Conservation (phyloP, 2,797 vertebrate genomes). For the Hippocampus kuda region DNA sequence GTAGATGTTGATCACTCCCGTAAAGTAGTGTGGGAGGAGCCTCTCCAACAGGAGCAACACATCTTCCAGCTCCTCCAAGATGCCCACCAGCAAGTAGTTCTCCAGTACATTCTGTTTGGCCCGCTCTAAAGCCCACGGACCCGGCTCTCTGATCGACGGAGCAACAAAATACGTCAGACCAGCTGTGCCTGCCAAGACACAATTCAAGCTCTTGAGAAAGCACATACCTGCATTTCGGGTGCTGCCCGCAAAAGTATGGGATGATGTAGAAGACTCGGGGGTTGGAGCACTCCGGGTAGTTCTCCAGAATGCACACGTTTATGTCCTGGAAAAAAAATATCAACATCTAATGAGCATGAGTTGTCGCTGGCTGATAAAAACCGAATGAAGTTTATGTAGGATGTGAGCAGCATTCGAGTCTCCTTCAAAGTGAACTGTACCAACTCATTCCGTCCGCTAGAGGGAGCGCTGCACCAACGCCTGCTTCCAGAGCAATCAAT, state of each 20-base stretch:
- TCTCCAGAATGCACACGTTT: constrained; percentile 95
- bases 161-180: background rate
- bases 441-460: constrained; percentile 30
- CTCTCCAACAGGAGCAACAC: constrained; percentile 94
- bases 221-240: constrained; percentile 92
- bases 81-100: constrained; percentile 95
- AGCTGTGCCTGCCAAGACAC: no score
- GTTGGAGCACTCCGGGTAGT: constrained; percentile 96
- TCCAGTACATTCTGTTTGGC: constrained; percentile 93
- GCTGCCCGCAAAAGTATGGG: constrained; percentile 97
- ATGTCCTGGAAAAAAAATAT: constrained; percentile 74
- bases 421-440: background rate
- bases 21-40: constrained; percentile 98
- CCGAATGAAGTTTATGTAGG: background rate
- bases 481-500: constrained; percentile 11
- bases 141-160: constrained; percentile 77
- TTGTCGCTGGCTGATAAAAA: background rate
- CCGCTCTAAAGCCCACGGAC: constrained; percentile 92
- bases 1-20: constrained; percentile 90
- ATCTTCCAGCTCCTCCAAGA: constrained; percentile 97
- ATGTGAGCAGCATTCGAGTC: background rate
- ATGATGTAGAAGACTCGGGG: constrained; percentile 97
- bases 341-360: no score
- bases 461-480: constrained; percentile 21
- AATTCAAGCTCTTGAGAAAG: background rate